These are phyloP conservation scores for Galago senegalensis DNA, from an alignment of 2,797 vertebrate genomes.

Conservation along the genomic window DNA sequence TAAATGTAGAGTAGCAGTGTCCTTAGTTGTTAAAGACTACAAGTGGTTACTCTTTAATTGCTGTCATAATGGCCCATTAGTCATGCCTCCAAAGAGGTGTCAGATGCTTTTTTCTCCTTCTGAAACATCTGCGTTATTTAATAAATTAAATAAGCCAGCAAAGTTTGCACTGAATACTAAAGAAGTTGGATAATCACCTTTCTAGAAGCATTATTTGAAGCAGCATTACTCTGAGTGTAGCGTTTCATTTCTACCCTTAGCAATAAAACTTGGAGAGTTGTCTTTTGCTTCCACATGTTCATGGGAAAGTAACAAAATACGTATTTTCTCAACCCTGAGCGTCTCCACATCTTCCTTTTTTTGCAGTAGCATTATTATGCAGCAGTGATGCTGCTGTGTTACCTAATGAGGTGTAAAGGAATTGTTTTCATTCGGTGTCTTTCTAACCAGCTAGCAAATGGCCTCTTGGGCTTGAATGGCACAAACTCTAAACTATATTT, in stretches of 20 bases:
- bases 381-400: neutral
- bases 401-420: neutral
- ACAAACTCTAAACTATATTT: neutral
- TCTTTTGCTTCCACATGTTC: neutral
- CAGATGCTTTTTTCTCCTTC: slow-evolving; percentile 79
- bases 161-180: slow-evolving; percentile 80
- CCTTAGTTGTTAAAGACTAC: slow-evolving; percentile 81
- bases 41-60: slow-evolving; percentile 88
- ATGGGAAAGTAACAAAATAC: neutral
- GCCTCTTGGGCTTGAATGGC: neutral
- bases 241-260: slow-evolving; percentile 24
- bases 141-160: slow-evolving; percentile 82
- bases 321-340: neutral
- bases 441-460: neutral
- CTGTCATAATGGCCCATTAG: slow-evolving; percentile 89
- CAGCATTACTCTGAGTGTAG: neutral
- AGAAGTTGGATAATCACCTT: slow-evolving; percentile 63
- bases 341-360: neutral
- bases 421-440: neutral
- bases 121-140: slow-evolving; percentile 87
- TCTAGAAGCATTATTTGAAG: slow-evolving; percentile 60
- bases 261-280: neutral
- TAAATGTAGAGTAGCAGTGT: slow-evolving; percentile 72
- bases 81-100: slow-evolving; percentile 84
- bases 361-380: neutral